Base-by-base conservation (phyloP, 2,888 invertebrate species). In the Drosophila emarginata region DNA sequence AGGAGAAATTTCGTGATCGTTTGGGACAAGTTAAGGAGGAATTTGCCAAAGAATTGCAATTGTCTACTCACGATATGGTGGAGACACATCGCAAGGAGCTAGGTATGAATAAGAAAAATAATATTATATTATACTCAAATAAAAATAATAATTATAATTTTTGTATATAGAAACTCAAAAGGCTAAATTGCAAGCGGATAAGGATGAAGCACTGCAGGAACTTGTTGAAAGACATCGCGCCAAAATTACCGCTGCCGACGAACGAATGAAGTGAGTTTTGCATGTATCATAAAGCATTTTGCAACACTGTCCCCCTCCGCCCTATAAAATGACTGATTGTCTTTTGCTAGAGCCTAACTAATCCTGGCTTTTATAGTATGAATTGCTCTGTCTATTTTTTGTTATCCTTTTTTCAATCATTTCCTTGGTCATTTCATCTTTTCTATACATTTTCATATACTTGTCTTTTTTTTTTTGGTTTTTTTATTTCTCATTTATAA, bases 1-100 rank as follows among this genome's bases (percentile, higher is more conserved):
- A 96, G 85, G 94, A 95, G 91, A 93, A 93, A 6, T 95, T 96
- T 90, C 94, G 95, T 54, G 95, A 95, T 72, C 94, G 95, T 18
- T 78, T 92, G 56, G 86, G 86, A 54, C 91, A 91, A 65, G 91
- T 92, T 32, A 91, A 91, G 70, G 90, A 91, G n/a, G 91, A 92
- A 64, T 92, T 92, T 65, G 85, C 90, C 67, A 89, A 85, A 12
- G 92, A 92, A 74, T 67, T 92, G 59, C 89, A 90, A 64, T 76
- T 88, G 11, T 87, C 90, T 79, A 93, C 95, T 7, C 96, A 96
- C 73, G 93, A 94, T 74, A 91, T 96, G 87, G 93, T 93, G 14
- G 93, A 94, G 64, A 91, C 93, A 74, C 95, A 95, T 88, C 94
- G 95, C 76, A 92, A 92, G 71, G 95, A 96, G 90, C 92, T 94